Base-by-base conservation (phyloP, 1,140 invertebrate genomes). In the Dendroctonus valens region DNA sequence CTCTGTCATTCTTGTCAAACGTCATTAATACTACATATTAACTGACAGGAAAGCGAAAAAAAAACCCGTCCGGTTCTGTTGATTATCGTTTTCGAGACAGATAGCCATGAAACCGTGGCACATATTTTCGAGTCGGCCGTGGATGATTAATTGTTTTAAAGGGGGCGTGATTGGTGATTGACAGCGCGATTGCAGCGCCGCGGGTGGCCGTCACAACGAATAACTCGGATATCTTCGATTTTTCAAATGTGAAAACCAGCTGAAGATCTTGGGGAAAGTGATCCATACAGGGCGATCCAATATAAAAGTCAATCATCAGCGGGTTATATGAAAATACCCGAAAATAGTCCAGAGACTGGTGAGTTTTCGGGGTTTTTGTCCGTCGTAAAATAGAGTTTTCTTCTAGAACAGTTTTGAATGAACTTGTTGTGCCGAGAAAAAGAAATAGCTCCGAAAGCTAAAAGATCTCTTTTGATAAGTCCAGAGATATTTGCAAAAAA, bases 151-250 rank as follows among this genome's bases (percentile, higher is more conserved):
- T 77, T 76, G 75, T 75, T 74, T 72, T 41, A 55, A 49, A 65
- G 62, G 72, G 73, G 75, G 74, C 76, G 76, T 76, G 73, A 76
- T 76, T 69, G 71, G 72, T 77, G 76, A 77, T 77, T 77, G 76
- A 77, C 76, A 77, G 73, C 67, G 76, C 76, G 76, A 77, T 77
- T 75, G 74, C 69, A 65, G 67, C 69, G 65, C 74, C 68, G 71
- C 76, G 75, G 76, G 76, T 76, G 76, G 76, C 68, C 75, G 66
- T 38, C 49, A 58, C 53, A 63, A 42, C 59, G 40, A 63, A 40
- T 61, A 50, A 61, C 14, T 6, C 12, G 51, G 26, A 26, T 11
- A 5, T 53, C 26, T 53, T 53, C 0, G 5, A 53, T 14, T 53
- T 46, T 46, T 46, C 42, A 46, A 53, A 26, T 53, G 37, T 14